A percentile compares a stretch with the other conserved stretches of the same genome.
phyloP scores from a whole-genome alignment of 2,113 vertebrate species.

The Edolisoma coerulescens region DNA sequence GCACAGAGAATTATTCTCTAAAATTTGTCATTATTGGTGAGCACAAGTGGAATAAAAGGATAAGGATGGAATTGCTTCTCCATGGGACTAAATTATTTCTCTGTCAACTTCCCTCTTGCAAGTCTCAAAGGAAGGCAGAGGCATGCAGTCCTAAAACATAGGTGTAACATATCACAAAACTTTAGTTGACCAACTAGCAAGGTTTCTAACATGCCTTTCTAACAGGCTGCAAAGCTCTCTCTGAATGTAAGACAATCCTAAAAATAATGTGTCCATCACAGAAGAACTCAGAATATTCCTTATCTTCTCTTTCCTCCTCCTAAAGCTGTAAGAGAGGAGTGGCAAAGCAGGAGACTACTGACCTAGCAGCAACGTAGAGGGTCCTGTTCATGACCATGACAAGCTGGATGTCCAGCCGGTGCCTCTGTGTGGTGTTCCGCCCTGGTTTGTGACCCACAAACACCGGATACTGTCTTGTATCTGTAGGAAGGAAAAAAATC shows the following conservation, averaged over 20 bases:
- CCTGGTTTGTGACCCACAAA: constrained; percentile 99
- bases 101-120: background rate
- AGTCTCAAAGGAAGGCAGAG: background rate
- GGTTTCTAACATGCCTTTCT: background rate
- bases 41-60: background rate
- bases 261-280: background rate
- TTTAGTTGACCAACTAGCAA: background rate
- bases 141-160: background rate
- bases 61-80: background rate
- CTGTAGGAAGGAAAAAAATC: constrained; percentile 67
- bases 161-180: background rate
- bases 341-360: constrained; percentile 9
- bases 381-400: constrained; percentile 94
- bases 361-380: constrained; percentile 94
- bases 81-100: background rate
- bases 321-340: background rate
- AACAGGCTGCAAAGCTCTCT: background rate
- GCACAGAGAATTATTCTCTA: background rate
- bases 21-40: background rate
- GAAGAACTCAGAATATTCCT: background rate
- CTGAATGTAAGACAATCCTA: background rate
- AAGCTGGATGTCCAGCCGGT: constrained; percentile 96
- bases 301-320: background rate
- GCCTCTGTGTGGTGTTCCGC: constrained; percentile 93
- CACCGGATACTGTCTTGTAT: constrained; percentile 97